Percentiles rank a stretch among this genome's conserved stretches.
Evolutionary conservation across 2,113 vertebrate genomes (phyloP).

Genomic region (Glareola pratincola): DNA sequence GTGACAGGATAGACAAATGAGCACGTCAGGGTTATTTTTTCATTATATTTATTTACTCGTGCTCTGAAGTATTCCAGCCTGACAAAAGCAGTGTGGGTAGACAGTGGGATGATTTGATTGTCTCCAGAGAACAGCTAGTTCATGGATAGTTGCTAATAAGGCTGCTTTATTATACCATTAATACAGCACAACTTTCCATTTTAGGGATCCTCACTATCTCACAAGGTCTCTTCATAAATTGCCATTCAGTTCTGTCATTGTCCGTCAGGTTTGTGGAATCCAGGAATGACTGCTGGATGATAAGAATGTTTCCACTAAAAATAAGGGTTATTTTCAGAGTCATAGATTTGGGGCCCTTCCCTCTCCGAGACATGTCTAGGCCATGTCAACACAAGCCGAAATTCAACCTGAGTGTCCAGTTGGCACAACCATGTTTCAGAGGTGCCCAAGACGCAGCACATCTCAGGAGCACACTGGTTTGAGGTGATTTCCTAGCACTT

Average conservation of each 20-base stretch:
- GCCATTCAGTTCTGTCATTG: not conserved
- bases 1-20: constrained; percentile 28
- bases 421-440: not conserved
- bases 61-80: not conserved
- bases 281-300: not conserved
- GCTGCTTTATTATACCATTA: not conserved
- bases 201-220: not conserved
- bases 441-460: not conserved
- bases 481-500: not conserved
- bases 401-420: not conserved
- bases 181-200: not conserved
- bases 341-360: not conserved
- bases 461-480: not conserved
- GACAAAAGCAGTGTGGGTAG: not conserved
- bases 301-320: not conserved
- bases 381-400: not conserved
- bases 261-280: not conserved
- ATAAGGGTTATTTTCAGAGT: not conserved
- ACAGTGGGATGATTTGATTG: not conserved
- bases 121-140: not conserved
- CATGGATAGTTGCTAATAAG: not conserved
- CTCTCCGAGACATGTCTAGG: not conserved
- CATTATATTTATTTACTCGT: constrained; percentile 11
- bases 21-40: constrained; percentile 5
- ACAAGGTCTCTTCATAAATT: not conserved